A percentile compares a stretch with the other conserved stretches of the same genome.
Evolutionary conservation across 2,113 vertebrate species (phyloP).

Genomic region (Tenebrosternarchus preto): DNA sequence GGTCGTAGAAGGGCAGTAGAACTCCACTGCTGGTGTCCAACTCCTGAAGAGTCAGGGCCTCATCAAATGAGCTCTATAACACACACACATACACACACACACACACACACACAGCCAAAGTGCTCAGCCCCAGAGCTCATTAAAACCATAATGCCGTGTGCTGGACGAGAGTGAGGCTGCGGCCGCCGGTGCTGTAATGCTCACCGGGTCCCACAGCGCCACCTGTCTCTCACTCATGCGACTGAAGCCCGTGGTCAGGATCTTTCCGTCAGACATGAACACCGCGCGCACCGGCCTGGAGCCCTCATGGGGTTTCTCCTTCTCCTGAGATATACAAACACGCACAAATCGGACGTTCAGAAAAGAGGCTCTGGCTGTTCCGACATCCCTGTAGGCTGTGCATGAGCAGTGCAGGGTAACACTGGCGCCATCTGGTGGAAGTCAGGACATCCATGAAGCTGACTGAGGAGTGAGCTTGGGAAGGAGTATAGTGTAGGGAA

Average conservation of each 20-base stretch:
- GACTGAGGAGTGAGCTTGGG: too few species aligned
- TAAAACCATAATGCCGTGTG: background rate
- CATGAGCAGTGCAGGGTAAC: too few species aligned
- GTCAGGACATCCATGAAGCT: too few species aligned
- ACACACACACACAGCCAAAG: slow-evolving; percentile 18
- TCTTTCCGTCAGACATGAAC: slow-evolving; percentile 80
- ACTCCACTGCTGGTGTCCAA: slow-evolving; percentile 90
- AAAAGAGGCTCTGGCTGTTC: too few species aligned
- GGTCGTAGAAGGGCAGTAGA: slow-evolving; percentile 86
- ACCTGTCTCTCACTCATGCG: slow-evolving; percentile 91
- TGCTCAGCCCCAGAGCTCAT: background rate
- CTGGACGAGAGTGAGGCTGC: background rate
- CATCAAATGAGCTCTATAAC: slow-evolving; percentile 76
- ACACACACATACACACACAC: slow-evolving; percentile 28
- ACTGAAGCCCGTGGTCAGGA: slow-evolving; percentile 88
- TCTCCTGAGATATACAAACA: slow-evolving; percentile 73
- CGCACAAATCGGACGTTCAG: too few species aligned
- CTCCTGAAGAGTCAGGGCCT: slow-evolving; percentile 84
- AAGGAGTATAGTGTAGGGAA: too few species aligned
- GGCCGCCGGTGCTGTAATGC: slow-evolving; percentile 37
- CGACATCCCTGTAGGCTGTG: too few species aligned
- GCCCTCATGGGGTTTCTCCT: slow-evolving; percentile 85
- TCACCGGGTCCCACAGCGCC: slow-evolving; percentile 89
- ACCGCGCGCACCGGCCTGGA: slow-evolving; percentile 80
- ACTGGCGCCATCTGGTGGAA: too few species aligned